Base-by-base conservation (phyloP, 2,797 vertebrate genomes). In the Urophycis tenuis region DNA sequence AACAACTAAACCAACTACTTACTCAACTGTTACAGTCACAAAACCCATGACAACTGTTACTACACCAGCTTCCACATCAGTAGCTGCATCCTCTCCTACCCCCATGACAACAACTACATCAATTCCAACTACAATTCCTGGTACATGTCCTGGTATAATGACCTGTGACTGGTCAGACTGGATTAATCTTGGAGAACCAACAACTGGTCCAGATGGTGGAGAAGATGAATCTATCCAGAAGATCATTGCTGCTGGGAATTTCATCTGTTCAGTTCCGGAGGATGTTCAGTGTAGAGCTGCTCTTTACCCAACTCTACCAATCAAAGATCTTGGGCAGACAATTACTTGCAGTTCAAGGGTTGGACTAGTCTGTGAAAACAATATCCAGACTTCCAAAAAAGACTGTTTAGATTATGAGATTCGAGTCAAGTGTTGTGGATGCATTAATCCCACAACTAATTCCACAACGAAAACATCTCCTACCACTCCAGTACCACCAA, bases 281-380 rank as follows among this genome's bases (percentile, higher is more conserved):
- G 74, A 82, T 0, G 67, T 87, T 7, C 6, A 82, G 15, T 87
- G 86, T 29, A 71, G 78, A 80, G 77, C 82, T 12, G 36, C 14
- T 41, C 25, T 39, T 7, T 74, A 83, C 14, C 82, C 82, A 70
- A 0, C 0, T 6, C 22, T 82, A 25, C 15, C 72, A 39, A 15
- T 30, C 25, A 49, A 25, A 11, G 11, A 29, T 25, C 29, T 67
- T 0, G 8, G 53, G 60, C 32, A 30, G 19, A 32, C 25, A 2
- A 8, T 70, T 34, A 76, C 35, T 33, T 72, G 71, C 34, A 35
- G 36, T 36, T n/a, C 17, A 72, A 30, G 29, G 31, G 17, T n/a
- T 72, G 71, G 71, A n/a, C 64, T 69, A 11, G 25, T 69, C 29
- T 69, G 64, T 69, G n/a, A 69, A 25, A 69, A 69, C 64, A 29